Base-by-base conservation (phyloP, 1,140 invertebrate genomes). In the Drosophila teissieri region DNA sequence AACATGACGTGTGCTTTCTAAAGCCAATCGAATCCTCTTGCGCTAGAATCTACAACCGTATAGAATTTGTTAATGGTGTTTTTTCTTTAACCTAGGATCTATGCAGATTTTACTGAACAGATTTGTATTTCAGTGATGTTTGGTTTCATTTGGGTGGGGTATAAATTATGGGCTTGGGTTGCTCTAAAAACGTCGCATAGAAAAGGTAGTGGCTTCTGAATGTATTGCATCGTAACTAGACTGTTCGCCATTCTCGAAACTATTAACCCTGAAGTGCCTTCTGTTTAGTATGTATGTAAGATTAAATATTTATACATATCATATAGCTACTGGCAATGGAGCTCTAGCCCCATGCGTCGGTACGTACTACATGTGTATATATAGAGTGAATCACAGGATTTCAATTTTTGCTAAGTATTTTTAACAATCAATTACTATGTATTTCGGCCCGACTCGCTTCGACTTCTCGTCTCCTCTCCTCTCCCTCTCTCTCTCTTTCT, bases 331-430 rank as follows among this genome's bases (percentile, higher is more conserved):
- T 70, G 51, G 51, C 68, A 22, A 45, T 48, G 24, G 68, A 34
- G 51, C 68, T 57, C 42, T 68, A 68, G 67, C 52, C 15, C 68
- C 44, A 3, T n/a, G 64, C 64, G 0, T 70, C 67, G 44, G 64
- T 70, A 70, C 67, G 61, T 69, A 53, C 55, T 74, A 68, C 61
- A 76, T 76, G 55, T 69, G 65, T 62, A 45, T 80, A 88, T 80
- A 73, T 70, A 88, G 67, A 80, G 76, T 89, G 84, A 89, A 89
- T 89, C 84, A 89, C 84, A 89, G 84, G 80, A 89, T 89, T 84
- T 90, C 45, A 84, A 90, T 89, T 89, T 89, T 90, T 89, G 69
- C 80, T 90, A 84, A 78, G 62, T 84, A 80, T 80, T 58, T 89
- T 80, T 84, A 88, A 88, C 80, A 89, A 89, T 89, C 72, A 89